Evolutionary conservation across 2,113 vertebrate species (phyloP).

Genomic region (Labeo rohita): DNA sequence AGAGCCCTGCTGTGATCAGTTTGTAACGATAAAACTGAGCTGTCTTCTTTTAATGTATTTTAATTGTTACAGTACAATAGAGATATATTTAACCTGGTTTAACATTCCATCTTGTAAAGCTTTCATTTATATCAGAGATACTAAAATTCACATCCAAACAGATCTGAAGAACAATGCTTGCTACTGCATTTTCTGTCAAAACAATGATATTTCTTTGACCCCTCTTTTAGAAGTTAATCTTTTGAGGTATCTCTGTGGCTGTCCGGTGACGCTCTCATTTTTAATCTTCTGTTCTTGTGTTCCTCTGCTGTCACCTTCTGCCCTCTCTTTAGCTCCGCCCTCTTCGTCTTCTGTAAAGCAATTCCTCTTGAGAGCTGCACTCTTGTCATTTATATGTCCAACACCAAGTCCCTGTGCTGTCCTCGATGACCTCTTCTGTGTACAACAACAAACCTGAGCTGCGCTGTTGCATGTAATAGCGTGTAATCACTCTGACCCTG

Average conservation of each 20-base stretch:
- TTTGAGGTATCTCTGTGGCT: not conserved
- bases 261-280: not conserved
- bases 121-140: not conserved
- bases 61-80: not conserved
- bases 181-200: slow-evolving; percentile 21
- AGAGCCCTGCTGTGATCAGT: not conserved
- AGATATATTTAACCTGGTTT: not conserved
- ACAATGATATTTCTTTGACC: slow-evolving; percentile 2
- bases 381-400: slow-evolving; percentile 61
- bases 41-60: not conserved
- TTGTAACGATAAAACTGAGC: not conserved
- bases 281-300: not conserved
- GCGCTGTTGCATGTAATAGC: slow-evolving; percentile 54
- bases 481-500: slow-evolving; percentile 60
- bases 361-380: slow-evolving; percentile 56
- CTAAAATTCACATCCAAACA: not conserved
- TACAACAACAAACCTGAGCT: slow-evolving; percentile 57
- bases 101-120: not conserved
- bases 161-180: not conserved
- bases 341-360: slow-evolving; percentile 1
- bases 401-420: slow-evolving; percentile 33
- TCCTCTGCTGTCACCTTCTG: not conserved
- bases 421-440: slow-evolving; percentile 55
- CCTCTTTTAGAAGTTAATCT: not conserved
- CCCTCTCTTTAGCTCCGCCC: slow-evolving; percentile 6